phyloP scores from a whole-genome alignment of 2,113 vertebrate genomes.

The Scalopus aquaticus region DNA sequence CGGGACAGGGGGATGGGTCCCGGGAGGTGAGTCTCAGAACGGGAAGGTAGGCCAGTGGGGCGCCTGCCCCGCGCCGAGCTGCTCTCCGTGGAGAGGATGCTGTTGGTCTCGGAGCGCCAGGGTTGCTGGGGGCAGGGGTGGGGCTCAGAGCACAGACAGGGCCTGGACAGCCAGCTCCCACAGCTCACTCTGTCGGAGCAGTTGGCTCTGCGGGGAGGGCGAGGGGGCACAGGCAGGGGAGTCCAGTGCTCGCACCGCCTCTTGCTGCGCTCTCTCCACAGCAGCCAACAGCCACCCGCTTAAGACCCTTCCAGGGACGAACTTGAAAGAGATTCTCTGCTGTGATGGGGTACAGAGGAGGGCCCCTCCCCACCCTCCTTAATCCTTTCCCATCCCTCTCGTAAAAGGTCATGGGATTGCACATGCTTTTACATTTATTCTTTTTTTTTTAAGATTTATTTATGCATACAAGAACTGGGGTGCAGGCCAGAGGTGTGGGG shows the following conservation, averaged over 20 bases:
- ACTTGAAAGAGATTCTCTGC: background rate
- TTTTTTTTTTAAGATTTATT: too few species aligned
- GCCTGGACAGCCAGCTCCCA: background rate
- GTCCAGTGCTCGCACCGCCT: background rate
- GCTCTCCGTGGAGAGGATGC: fast-evolving
- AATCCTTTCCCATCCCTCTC: background rate
- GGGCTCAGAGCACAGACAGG: background rate
- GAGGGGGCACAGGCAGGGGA: too few species aligned
- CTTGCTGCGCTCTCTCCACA: background rate
- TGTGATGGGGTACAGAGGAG: fast-evolving
- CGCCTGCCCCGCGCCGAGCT: background rate
- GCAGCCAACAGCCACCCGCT: background rate
- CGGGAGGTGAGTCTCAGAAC: background rate
- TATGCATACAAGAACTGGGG: too few species aligned
- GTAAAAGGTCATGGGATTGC: background rate
- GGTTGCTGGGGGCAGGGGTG: fast-evolving
- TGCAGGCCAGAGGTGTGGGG: too few species aligned
- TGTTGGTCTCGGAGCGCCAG: too few species aligned
- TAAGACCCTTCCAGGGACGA: background rate
- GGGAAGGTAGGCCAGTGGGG: fast-evolving
- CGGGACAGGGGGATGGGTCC: fast-evolving
- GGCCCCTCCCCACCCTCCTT: background rate
- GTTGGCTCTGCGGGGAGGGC: too few species aligned
- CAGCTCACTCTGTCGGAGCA: fast-evolving
- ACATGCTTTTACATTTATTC: background rate